These are phyloP conservation scores for Alectoris magna DNA, from an alignment of 2,797 vertebrate species.

Conservation along the genomic window DNA sequence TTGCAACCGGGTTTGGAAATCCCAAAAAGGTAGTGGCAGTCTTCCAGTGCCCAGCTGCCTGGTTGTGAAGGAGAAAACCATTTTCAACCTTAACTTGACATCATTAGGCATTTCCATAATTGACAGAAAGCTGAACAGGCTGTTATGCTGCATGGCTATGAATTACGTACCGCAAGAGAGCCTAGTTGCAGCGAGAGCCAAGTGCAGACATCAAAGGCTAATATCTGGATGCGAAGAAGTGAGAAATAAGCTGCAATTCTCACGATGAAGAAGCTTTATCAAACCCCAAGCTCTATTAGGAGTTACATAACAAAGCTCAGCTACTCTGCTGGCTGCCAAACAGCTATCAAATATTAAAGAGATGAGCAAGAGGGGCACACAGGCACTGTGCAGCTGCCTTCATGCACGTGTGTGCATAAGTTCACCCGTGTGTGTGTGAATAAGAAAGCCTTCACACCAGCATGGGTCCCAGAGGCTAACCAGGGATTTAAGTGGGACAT, in stretches of 20 bases:
- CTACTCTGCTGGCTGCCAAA: constrained; percentile 45
- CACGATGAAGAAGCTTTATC: constrained; percentile 58
- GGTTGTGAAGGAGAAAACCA: neutral
- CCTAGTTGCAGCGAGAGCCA: constrained; percentile 37
- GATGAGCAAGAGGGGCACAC: neutral
- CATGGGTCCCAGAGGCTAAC: neutral
- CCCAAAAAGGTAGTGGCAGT: constrained; percentile 1
- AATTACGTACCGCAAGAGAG: constrained; percentile 37
- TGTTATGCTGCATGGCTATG: constrained; percentile 20
- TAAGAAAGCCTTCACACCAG: neutral
- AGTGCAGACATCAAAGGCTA: constrained; percentile 53
- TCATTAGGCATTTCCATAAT: constrained; percentile 34
- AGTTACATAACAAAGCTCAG: constrained; percentile 40
- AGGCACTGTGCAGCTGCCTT: neutral
- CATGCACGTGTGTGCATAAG: neutral
- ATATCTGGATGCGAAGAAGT: constrained; percentile 33
- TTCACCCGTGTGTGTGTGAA: neutral
- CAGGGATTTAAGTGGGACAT: neutral
- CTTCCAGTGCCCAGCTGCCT: constrained; percentile 21
- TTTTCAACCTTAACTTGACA: constrained; percentile 40
- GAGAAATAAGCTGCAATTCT: constrained; percentile 47
- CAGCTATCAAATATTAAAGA: constrained; percentile 61
- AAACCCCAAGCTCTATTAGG: constrained; percentile 43
- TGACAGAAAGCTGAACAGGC: neutral
- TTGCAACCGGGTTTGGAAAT: neutral